Percentiles rank a stretch among this genome's conserved stretches.
Evolutionary conservation across 23 tunicate genomes (phyloP).

Genomic region (Oikopleura albicans): DNA sequence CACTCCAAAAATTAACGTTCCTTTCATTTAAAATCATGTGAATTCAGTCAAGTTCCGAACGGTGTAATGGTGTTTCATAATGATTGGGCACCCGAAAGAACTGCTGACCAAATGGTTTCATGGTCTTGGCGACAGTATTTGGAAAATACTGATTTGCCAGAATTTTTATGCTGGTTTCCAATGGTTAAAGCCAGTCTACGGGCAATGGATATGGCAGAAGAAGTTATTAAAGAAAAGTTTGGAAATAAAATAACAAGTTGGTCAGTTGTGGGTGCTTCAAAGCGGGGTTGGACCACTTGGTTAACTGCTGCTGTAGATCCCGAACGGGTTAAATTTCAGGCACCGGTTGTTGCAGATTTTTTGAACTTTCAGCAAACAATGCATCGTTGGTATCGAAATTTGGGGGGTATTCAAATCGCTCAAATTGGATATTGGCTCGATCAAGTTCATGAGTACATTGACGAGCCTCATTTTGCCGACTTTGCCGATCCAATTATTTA

Average conservation of each 20-base stretch:
- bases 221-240: neutral
- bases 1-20: no score
- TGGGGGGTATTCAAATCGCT: neutral
- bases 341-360: neutral
- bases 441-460: neutral
- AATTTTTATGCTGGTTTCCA: constrained; percentile 5
- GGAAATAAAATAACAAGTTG: neutral
- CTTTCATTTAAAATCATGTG: no score
- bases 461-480: neutral
- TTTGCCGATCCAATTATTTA: constrained; percentile 9
- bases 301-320: neutral
- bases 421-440: neutral
- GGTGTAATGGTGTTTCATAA: neutral
- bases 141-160: neutral
- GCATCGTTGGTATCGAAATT: neutral
- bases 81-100: neutral
- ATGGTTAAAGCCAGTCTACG: neutral
- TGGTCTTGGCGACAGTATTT: neutral
- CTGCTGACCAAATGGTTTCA: neutral
- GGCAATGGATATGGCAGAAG: constrained; percentile 13
- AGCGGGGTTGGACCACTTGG: constrained; percentile 16
- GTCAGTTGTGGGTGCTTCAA: neutral
- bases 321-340: neutral
- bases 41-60: neutral
- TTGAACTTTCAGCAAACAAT: neutral